These are phyloP conservation scores for Drosophila borborema DNA, from an alignment of 2,888 invertebrate genomes.

Conservation along the genomic window DNA sequence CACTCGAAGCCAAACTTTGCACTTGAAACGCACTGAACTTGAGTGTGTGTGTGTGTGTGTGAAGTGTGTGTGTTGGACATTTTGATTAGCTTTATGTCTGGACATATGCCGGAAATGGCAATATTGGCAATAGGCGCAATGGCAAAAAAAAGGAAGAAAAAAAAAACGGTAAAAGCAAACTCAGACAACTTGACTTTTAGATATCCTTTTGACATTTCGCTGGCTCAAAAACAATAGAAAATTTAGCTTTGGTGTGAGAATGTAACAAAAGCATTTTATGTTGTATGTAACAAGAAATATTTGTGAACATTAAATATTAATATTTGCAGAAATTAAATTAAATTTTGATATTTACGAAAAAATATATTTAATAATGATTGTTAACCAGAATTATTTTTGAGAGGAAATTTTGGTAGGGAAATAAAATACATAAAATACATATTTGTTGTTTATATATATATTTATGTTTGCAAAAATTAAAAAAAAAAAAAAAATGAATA, in stretches of 20 bases:
- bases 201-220: slow-evolving; percentile 44
- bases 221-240: background rate
- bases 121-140: slow-evolving; percentile 41
- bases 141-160: background rate
- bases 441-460: too few species aligned
- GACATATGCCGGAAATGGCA: slow-evolving; percentile 66
- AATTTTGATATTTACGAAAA: background rate
- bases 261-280: background rate
- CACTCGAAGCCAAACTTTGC: slow-evolving; percentile 59
- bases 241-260: background rate
- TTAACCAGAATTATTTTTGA: background rate
- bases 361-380: background rate
- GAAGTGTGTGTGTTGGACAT: slow-evolving; percentile 67
- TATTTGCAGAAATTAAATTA: background rate
- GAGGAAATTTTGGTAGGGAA: background rate
- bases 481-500: too few species aligned
- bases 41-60: slow-evolving; percentile 36
- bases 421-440: too few species aligned
- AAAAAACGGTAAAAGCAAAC: background rate
- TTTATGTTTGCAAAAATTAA: too few species aligned
- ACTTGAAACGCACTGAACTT: slow-evolving; percentile 56
- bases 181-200: slow-evolving; percentile 37
- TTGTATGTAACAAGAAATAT: background rate
- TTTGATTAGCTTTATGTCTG: slow-evolving; percentile 76
- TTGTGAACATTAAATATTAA: background rate